Conservation (phyloP, 2,797 vertebrate genomes). For the Buceros bicornis region DNA sequence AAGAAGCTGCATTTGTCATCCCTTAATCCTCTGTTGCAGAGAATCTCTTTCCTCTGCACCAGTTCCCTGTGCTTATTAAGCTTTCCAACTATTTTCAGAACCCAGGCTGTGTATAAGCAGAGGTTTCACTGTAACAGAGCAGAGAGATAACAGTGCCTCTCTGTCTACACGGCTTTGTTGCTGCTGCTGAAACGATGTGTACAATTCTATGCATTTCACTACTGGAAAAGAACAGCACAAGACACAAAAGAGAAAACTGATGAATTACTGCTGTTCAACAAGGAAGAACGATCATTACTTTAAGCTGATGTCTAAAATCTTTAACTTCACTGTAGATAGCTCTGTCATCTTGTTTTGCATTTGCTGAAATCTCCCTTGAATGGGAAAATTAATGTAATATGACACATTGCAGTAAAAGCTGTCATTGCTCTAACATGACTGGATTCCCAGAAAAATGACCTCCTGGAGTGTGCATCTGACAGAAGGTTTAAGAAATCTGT, state of each 20-base stretch:
- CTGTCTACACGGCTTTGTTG: neutral
- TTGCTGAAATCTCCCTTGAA: constrained; percentile 15
- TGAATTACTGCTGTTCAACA: constrained; percentile 19
- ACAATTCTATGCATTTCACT: constrained; percentile 10
- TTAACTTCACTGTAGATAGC: neutral
- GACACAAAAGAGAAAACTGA: constrained; percentile 20
- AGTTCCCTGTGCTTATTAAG: constrained; percentile 43
- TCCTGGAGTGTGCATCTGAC: neutral
- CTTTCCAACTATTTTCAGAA: constrained; percentile 20
- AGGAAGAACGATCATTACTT: constrained; percentile 1
- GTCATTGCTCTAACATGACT: neutral
- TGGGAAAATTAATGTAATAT: constrained; percentile 35
- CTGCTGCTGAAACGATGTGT: constrained; percentile 6
- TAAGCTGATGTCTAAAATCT: constrained; percentile 32
- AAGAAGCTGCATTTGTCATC: constrained; percentile 36
- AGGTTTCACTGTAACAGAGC: constrained; percentile 18
- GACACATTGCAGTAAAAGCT: neutral
- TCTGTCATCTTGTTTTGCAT: neutral
- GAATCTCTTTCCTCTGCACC: neutral
- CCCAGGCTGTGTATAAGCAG: neutral
- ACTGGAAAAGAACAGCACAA: neutral
- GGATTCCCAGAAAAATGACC: neutral
- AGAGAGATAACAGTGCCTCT: constrained; percentile 33
- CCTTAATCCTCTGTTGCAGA: constrained; percentile 53
- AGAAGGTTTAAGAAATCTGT: neutral